Base-by-base conservation (phyloP, 2,888 invertebrate species). In the Molanna angustata region DNA sequence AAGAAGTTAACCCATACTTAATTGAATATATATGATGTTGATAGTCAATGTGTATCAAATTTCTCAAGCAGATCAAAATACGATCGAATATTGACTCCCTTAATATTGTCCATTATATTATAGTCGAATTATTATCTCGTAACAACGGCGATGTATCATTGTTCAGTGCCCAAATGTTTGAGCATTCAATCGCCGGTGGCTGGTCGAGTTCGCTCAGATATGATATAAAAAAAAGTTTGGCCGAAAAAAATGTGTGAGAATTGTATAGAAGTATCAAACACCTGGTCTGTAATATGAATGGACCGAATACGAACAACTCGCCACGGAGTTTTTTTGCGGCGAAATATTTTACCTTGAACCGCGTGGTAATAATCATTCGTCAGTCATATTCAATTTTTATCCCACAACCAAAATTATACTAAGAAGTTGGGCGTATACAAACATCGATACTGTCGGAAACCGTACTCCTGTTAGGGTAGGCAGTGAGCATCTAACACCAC, bases 241-340 rank as follows among this genome's bases (percentile, higher is more conserved):
- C 21, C 21, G 41, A 41, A 6, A 49, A 42, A 39, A 33, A 40
- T 27, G 50, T 50, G 49, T 49, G 50, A 50, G 50, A 50, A 50
- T 20, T 31, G 17, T 13, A 27, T 33, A 44, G 37, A 19, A 11
- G 17, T 13, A 6, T 18, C 32, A 49, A 37, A 35, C 47, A 47
- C 47, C 47, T 47, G 47, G 47, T 35, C 18, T n/a, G 17, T 17
- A 20, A 47, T 47, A 47, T 47, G 47, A 47, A 47, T 47, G 47
- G 47, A 46, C 4, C 21, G 45, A 32, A n/a, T 11, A 32, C 18
- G 17, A 16, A 40, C 40, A 11, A 13, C 18, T 19, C 11, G 22
- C 21, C 11, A 17, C 27, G 13, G 21, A 27, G 11, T 11, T 47
- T 47, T 37, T 47, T 35, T 47, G 47, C 22, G 20, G 22, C 7